Evolutionary conservation across 2,888 invertebrate genomes (phyloP).

Genomic region (Incurvaria masculella): DNA sequence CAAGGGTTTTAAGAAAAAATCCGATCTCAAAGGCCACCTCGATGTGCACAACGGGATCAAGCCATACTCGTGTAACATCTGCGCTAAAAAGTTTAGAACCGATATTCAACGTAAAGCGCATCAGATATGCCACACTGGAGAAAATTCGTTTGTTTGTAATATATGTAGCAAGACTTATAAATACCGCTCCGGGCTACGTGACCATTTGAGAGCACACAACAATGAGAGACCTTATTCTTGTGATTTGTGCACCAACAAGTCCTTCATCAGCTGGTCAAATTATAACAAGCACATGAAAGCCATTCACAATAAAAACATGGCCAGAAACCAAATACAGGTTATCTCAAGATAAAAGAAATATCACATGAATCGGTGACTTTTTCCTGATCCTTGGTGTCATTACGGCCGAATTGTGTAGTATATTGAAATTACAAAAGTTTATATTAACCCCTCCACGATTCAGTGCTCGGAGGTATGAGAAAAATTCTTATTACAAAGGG

Average conservation of each 20-base stretch:
- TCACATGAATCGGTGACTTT: too few species aligned
- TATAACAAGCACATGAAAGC: conserved; percentile 77
- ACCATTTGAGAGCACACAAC: conserved; percentile 58
- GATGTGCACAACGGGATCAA: too few species aligned
- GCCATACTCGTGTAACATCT: conserved; percentile 25
- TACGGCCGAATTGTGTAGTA: too few species aligned
- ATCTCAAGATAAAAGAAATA: too few species aligned
- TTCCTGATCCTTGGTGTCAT: too few species aligned
- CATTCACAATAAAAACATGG: conserved; percentile 55
- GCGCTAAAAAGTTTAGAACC: conserved; percentile 24
- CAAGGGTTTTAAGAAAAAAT: too few species aligned
- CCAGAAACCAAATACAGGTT: conserved; percentile 25
- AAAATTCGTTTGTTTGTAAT: conserved; percentile 25
- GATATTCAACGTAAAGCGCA: conserved; percentile 17
- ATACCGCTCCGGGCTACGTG: conserved; percentile 24
- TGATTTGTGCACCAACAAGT: conserved; percentile 56
- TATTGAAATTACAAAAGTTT: too few species aligned
- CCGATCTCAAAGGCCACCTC: too few species aligned
- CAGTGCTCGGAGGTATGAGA: too few species aligned
- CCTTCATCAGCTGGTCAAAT: conserved; percentile 75
- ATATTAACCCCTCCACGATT: too few species aligned
- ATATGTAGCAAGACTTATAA: conserved; percentile 33
- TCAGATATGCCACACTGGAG: conserved; percentile 22
- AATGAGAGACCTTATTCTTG: conserved; percentile 62
- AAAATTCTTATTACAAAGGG: too few species aligned